Evolutionary conservation across 1,140 invertebrate species (phyloP).

Genomic region (Colletes latitarsis): DNA sequence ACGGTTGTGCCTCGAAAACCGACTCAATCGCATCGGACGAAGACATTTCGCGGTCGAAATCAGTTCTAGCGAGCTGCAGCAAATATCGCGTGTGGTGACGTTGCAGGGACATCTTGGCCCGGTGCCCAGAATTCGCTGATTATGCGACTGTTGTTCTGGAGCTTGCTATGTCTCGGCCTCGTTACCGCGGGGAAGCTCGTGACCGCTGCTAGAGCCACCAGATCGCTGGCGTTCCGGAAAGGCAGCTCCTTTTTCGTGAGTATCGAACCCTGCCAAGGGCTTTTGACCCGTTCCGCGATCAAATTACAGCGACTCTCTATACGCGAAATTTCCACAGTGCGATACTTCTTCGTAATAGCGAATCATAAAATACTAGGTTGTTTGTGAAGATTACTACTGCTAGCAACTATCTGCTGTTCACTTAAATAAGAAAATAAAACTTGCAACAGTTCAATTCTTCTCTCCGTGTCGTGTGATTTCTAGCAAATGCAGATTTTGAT

Average conservation of each 20-base stretch:
- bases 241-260: slow-evolving; percentile 79
- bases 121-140: slow-evolving; percentile 26
- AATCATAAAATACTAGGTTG: no score
- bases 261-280: slow-evolving; percentile 42
- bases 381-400: no score
- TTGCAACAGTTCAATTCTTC: no score
- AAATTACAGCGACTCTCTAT: background rate
- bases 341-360: no score
- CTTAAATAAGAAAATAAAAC: no score
- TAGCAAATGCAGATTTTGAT: no score
- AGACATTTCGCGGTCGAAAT: slow-evolving; percentile 5
- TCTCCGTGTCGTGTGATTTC: no score
- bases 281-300: background rate
- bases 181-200: slow-evolving; percentile 4
- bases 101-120: slow-evolving; percentile 32
- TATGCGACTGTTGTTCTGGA: slow-evolving; percentile 63
- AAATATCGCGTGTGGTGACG: slow-evolving; percentile 46
- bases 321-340: background rate
- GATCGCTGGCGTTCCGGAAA: slow-evolving; percentile 74
- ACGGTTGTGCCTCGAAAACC: slow-evolving; percentile 18
- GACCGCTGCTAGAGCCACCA: slow-evolving; percentile 56
- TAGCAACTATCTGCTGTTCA: no score
- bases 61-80: slow-evolving; percentile 47
- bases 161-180: slow-evolving; percentile 50
- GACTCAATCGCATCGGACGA: slow-evolving; percentile 3